phyloP scores from a whole-genome alignment of 2,113 vertebrate genomes.

The Hemichromis elongatus region DNA sequence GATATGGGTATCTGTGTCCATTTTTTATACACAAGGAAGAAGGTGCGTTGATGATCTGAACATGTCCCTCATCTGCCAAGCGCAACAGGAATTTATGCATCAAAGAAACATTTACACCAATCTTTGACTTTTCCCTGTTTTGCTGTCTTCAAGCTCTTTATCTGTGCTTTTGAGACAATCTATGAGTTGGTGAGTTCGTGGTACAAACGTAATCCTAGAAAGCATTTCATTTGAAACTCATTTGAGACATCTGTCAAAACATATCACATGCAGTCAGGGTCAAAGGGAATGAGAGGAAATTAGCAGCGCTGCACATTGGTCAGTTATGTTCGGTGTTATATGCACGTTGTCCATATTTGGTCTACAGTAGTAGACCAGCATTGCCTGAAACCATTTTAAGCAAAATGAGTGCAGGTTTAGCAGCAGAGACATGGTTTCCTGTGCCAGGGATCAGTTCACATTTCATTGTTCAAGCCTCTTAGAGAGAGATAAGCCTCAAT shows the following conservation, averaged over 20 bases:
- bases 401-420: neutral
- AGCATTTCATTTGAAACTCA: conserved; percentile 5
- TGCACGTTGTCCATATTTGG: conserved; percentile 45
- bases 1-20: neutral
- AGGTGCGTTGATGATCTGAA: neutral
- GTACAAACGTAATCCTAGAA: neutral
- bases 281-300: neutral
- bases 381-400: conserved; percentile 24
- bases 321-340: neutral
- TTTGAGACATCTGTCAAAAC: conserved; percentile 22
- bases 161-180: neutral
- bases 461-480: conserved; percentile 4
- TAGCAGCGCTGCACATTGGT: neutral
- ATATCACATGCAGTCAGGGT: neutral
- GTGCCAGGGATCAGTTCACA: neutral
- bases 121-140: neutral
- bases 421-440: conserved; percentile 16
- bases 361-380: neutral
- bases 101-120: neutral
- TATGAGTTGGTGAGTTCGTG: neutral
- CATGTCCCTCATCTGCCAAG: neutral
- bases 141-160: neutral
- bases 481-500: neutral
- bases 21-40: neutral
- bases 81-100: neutral